A percentile compares a stretch with the other conserved stretches of the same genome.
Evolutionary conservation across 2,797 vertebrate genomes (phyloP).

Genomic region (Pempheris klunzingeri): DNA sequence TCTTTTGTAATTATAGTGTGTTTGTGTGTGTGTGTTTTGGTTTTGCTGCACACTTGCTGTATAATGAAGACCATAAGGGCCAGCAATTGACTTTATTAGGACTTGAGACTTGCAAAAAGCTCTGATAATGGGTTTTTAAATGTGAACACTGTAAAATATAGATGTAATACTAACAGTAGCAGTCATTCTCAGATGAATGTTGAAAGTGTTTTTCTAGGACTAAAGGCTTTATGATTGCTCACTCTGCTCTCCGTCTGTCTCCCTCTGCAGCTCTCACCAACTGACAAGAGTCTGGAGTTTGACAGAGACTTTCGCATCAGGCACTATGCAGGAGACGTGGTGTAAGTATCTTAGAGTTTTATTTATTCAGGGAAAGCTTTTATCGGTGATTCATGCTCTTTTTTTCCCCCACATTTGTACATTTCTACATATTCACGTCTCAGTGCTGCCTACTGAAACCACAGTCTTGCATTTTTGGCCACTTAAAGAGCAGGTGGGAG

Average conservation of each 20-base stretch:
- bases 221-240: background rate
- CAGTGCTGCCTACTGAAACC: constrained; percentile 16
- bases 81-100: background rate
- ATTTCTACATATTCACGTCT: constrained; percentile 40
- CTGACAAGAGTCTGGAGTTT: constrained; percentile 96
- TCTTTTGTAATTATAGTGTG: no score
- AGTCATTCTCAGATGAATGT: background rate
- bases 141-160: background rate
- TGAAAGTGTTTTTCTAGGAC: constrained; percentile 4
- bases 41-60: no score
- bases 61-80: background rate
- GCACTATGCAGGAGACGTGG: constrained; percentile 96
- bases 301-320: constrained; percentile 97
- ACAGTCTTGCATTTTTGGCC: constrained; percentile 2
- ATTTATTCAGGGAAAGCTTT: constrained; percentile 53
- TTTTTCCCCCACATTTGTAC: constrained; percentile 15
- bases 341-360: constrained; percentile 87
- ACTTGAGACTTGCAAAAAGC: background rate
- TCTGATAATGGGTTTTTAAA: background rate
- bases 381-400: constrained; percentile 44
- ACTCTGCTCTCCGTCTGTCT: constrained; percentile 10
- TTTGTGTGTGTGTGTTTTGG: background rate
- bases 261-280: constrained; percentile 89
- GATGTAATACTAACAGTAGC: background rate
- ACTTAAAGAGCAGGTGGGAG: background rate